These are phyloP conservation scores for Coluber constrictor DNA, from an alignment of 2,797 vertebrate species.

Conservation along the genomic window DNA sequence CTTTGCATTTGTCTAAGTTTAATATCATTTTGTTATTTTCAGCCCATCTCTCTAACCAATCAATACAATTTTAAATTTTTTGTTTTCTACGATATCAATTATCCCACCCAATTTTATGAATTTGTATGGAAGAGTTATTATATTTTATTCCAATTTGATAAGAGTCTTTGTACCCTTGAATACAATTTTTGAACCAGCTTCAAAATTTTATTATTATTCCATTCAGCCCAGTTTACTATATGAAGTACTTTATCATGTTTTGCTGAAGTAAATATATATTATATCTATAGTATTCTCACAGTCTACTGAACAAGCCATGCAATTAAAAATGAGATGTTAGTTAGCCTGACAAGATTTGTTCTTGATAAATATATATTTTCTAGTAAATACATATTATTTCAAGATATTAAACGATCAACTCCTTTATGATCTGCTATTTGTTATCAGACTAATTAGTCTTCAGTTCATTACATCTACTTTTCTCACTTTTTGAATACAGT, in stretches of 20 bases:
- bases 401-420: background rate
- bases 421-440: background rate
- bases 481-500: background rate
- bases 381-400: background rate
- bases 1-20: background rate
- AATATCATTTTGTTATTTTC: background rate
- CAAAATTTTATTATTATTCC: background rate
- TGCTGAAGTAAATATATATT: background rate
- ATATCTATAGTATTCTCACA: background rate
- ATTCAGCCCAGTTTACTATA: background rate
- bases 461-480: background rate
- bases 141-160: background rate
- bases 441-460: background rate
- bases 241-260: background rate
- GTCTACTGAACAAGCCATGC: background rate
- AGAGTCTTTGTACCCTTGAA: background rate
- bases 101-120: background rate
- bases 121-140: background rate
- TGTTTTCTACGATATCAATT: background rate
- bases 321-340: background rate
- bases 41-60: background rate
- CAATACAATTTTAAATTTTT: background rate
- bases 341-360: background rate
- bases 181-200: background rate
- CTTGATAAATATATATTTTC: background rate